These are phyloP conservation scores for Bungarus multicinctus DNA, from an alignment of 2,113 vertebrate genomes.

Conservation along the genomic window DNA sequence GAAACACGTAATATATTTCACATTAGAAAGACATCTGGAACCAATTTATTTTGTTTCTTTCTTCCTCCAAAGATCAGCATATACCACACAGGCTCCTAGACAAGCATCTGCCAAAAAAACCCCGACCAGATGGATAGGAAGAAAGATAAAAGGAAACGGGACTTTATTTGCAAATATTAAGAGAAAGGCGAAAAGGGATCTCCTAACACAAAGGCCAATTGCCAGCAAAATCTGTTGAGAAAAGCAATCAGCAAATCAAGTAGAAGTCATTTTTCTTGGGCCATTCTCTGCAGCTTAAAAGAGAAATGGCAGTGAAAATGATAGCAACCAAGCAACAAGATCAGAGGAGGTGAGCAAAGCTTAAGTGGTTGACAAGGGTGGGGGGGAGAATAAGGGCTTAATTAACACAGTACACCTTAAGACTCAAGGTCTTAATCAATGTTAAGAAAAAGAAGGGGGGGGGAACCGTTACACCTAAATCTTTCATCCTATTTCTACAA, in stretches of 20 bases:
- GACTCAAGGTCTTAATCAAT: neutral
- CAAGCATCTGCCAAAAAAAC: neutral
- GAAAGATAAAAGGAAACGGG: neutral
- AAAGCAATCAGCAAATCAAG: neutral
- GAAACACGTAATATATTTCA: neutral
- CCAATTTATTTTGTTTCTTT: neutral
- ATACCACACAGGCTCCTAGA: neutral
- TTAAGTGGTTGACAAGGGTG: neutral
- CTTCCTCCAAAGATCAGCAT: conserved; percentile 8
- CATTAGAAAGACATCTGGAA: conserved; percentile 7
- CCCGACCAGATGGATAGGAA: neutral
- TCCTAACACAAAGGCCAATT: neutral
- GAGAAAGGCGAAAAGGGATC: too few species aligned
- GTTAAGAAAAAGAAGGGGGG: neutral
- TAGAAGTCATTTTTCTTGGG: fast-evolving
- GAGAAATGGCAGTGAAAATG: neutral
- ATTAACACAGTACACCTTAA: conserved; percentile 23
- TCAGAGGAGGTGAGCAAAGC: neutral
- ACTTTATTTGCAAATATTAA: neutral
- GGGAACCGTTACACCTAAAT: neutral
- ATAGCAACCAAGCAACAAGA: conserved; percentile 30
- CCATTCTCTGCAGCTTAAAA: fast-evolving
- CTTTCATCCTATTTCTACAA: fast-evolving
- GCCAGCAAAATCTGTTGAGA: neutral
- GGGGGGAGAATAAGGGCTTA: conserved; percentile 6